Evolutionary conservation across 2,113 vertebrate species (phyloP).

Genomic region (Megalops atlanticus): DNA sequence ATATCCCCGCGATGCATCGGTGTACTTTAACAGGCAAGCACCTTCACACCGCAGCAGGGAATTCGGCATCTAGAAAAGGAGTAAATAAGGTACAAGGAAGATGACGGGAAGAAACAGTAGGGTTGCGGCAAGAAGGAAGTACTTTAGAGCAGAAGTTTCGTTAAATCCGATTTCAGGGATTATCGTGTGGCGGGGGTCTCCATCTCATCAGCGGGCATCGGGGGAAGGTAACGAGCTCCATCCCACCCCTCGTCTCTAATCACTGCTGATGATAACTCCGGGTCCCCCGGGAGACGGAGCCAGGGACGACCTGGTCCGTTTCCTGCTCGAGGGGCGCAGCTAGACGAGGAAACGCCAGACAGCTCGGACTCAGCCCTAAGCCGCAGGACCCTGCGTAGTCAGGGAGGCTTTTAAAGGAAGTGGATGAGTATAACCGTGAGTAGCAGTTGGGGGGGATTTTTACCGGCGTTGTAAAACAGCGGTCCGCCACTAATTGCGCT

Average conservation of each 20-base stretch:
- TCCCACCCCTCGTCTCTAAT: slow-evolving; percentile 4
- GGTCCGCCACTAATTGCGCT: neutral
- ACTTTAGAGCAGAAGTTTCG: slow-evolving; percentile 12
- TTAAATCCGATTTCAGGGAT: slow-evolving; percentile 27
- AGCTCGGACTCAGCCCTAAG: too few species aligned
- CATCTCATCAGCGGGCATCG: slow-evolving; percentile 14
- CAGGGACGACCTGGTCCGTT: neutral
- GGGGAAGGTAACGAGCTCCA: slow-evolving; percentile 10
- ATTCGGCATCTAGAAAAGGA: neutral
- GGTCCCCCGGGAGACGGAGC: neutral
- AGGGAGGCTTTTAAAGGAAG: neutral
- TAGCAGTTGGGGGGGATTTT: neutral
- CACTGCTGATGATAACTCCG: neutral
- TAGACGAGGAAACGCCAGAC: neutral
- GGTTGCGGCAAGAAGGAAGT: neutral
- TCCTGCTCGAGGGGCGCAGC: neutral
- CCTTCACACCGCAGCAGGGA: neutral
- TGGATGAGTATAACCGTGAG: neutral
- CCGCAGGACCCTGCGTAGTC: neutral
- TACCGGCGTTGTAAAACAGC: slow-evolving; percentile 11
- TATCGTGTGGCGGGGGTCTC: slow-evolving; percentile 1
- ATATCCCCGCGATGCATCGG: too few species aligned
- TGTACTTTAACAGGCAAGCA: neutral
- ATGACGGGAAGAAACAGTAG: neutral
- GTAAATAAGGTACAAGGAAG: too few species aligned